Base-by-base conservation (phyloP, 2,113 vertebrate species). In the Gambusia affinis region DNA sequence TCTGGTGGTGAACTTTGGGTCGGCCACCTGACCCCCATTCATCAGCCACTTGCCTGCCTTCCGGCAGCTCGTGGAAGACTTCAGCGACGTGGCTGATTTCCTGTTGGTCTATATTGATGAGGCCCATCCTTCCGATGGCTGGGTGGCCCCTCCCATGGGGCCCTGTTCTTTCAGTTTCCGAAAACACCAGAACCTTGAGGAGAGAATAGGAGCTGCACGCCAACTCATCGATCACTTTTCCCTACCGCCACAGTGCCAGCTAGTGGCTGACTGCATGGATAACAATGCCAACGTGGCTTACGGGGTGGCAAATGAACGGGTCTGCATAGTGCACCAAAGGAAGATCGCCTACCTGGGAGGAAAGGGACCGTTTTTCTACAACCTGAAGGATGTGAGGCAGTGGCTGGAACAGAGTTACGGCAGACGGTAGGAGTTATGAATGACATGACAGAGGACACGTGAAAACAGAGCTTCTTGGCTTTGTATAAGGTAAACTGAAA, bases 11-110 rank as follows among this genome's bases (percentile, higher is more conserved):
- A 99, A 99, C 91, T 99, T 99, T 27, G 98, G 98, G 83, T 99
- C 98, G 8, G 96, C 96, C 89, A 98, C 97, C 91, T 99, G 98
- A 99, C 98, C 98, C 73, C 98, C 98, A 0, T 99, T 99, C 73
- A 95, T 96, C 54, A 96, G 90, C 95, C 96, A 98, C 92, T 94
- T 99, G 93, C 96, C 96, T 0, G 94, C 96, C 81, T 99, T 99
- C 93, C 92, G 97, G 93, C 95, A 94, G 92, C 91, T 99, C 94
- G 97, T 98, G 90, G 97, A 99, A 84, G 96, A 97, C 91, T 98
- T 97, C 91, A 96, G 96, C 0, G 92, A 95, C 12, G 97, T 97
- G 81, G 98, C 97, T 17, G 97, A 99, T 91, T 99, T 99, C 89
- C 91, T 99, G 85, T 90, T 99, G 79, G 97, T 99, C 84, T 99